These are phyloP conservation scores for Porites australiensis DNA, from an alignment of 64 coral and sea anemone genomes.

Conservation along the genomic window DNA sequence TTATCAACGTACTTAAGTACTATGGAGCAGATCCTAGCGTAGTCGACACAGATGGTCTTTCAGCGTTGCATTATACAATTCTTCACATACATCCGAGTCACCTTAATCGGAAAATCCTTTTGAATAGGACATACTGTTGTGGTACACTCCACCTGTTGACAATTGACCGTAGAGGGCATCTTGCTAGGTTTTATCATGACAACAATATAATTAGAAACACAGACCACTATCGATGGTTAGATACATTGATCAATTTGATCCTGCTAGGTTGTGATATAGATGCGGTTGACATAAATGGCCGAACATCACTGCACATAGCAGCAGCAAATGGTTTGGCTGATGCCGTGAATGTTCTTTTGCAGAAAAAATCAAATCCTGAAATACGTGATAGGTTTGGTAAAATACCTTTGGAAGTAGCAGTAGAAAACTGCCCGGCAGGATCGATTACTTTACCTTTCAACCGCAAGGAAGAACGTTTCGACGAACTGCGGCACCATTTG, in stretches of 20 bases:
- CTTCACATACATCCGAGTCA: no score
- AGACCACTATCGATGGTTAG: neutral
- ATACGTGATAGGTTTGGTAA: neutral
- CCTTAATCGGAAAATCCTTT: no score
- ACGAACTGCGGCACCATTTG: neutral
- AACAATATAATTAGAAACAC: neutral
- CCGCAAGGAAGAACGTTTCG: no score
- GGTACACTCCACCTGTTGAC: no score
- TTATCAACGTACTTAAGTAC: neutral
- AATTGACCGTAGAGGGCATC: no score
- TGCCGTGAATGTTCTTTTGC: neutral
- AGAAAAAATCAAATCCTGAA: neutral
- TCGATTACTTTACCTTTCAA: neutral
- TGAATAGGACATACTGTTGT: no score
- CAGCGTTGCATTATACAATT: no score
- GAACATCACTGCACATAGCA: slow-evolving; percentile 12
- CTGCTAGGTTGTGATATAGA: neutral
- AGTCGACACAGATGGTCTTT: neutral
- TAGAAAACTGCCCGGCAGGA: neutral
- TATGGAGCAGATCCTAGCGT: neutral
- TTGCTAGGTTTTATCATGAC: no score
- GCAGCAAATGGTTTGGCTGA: neutral
- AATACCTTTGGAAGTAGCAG: neutral
- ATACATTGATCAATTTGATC: neutral
- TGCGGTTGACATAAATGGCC: neutral